Evolutionary conservation across 1,140 invertebrate species (phyloP), one percentile per base, ranked within the genome.

Genomic region (Chionoecetes opilio): DNA sequence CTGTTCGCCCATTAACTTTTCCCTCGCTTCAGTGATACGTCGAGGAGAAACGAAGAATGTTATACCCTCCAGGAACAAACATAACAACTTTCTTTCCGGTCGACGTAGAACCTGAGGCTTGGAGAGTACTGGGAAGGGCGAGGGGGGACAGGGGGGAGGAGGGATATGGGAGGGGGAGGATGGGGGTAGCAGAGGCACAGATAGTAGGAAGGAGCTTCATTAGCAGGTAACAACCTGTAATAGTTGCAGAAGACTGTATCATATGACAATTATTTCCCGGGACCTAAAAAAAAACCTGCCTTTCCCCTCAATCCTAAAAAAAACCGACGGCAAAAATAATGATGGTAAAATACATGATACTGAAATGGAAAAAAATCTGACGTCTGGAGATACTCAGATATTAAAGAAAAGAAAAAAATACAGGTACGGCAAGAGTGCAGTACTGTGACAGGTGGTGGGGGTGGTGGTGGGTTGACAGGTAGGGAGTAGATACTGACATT

Each of bases 161-260:
- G 86, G 34, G 86, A 32, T 35, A 31, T 3, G 31, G 85, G 3
- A 31, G 31, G 84, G 35, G 84, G 84, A 86, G 84, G 14, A 1
- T 17, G 21, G 31, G 2, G 26, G 3, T 17, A 26, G 11, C 26
- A 53, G 88, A 75, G n/a, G 41, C 32, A 86, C 84, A 35, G 84
- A 26, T n/a, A 21, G n/a, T 31, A 31, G 41, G n/a, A 53, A 31
- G 86, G 37, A 88, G 35, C 84, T 86, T 34, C 84, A 38, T 75
- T 75, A 75, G n/a, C 63, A 75, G 63, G 63, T n/a, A 75, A 75
- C 63, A 75, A 75, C 63, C 63, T n/a, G 63, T 75, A 75, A 75
- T 1, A 75, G 26, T 75, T 75, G 63, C 63, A 75, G 63, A 75
- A n/a, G 63, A 21, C 46, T 9, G 63, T 75, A 75, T 75, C 63